A percentile compares a stretch with the other conserved stretches of the same genome.
Conservation (phyloP, 2,113 vertebrate species). For the Chitala chitala region DNA sequence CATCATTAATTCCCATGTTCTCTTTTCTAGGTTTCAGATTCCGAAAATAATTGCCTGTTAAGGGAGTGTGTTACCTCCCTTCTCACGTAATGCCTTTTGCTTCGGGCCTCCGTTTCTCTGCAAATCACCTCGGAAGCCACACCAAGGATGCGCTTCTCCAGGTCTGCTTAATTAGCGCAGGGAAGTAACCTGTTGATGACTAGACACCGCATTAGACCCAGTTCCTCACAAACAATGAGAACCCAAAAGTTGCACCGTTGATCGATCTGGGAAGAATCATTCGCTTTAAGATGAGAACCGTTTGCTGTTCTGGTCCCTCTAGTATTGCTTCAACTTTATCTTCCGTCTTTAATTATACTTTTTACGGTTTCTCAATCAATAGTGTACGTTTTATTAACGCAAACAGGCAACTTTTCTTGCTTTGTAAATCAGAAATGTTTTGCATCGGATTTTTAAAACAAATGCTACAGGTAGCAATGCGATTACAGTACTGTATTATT, state of each 20-base stretch:
- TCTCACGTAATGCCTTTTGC: conserved; percentile 32
- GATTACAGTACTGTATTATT: background rate
- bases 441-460: background rate
- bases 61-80: background rate
- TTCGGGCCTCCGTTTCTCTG: conserved; percentile 15
- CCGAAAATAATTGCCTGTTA: conserved; percentile 31
- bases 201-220: background rate
- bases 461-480: background rate
- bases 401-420: background rate
- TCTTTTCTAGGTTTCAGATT: conserved; percentile 36
- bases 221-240: background rate
- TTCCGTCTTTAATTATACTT: background rate
- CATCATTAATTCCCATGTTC: conserved; percentile 42
- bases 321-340: too few species aligned
- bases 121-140: conserved; percentile 23
- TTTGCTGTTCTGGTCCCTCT: background rate
- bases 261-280: background rate
- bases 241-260: background rate
- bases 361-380: too few species aligned
- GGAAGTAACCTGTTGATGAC: conserved; percentile 2
- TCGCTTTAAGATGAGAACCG: background rate
- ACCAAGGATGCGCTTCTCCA: conserved; percentile 28
- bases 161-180: conserved; percentile 45
- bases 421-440: background rate
- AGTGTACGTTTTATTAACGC: background rate